Conservation (phyloP, 2,113 vertebrate species). For the Protomyctophum bolini region DNA sequence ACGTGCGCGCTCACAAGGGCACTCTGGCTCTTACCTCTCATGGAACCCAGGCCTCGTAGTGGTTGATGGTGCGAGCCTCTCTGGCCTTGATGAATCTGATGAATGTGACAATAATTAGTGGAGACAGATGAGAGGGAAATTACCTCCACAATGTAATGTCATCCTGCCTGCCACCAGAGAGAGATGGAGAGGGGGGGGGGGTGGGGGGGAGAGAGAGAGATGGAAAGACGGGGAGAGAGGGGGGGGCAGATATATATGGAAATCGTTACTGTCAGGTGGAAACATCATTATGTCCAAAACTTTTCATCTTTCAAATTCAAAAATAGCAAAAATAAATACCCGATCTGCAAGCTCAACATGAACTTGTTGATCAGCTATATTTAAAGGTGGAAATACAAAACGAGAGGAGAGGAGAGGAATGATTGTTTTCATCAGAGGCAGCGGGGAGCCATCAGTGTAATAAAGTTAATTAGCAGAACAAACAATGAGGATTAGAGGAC, state of each 20-base stretch:
- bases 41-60: constrained; percentile 85
- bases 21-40: constrained; percentile 16
- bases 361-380: too few relatives aligned
- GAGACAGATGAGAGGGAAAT: constrained; percentile 99
- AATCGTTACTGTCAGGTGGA: too few relatives aligned
- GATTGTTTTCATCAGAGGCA: constrained; percentile 99
- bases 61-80: constrained; percentile 98
- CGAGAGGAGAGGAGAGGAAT: constrained; percentile 65
- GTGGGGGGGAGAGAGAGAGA: constrained; percentile 32
- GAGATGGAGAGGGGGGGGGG: constrained; percentile 60
- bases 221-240: constrained; percentile 57
- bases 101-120: constrained; percentile 99
- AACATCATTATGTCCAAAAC: too few relatives aligned
- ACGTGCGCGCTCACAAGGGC: neutral
- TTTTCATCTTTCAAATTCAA: too few relatives aligned
- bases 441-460: constrained; percentile 99
- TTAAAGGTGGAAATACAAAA: too few relatives aligned
- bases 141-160: constrained; percentile 98
- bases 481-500: constrained; percentile 81
- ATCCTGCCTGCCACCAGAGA: constrained; percentile 84
- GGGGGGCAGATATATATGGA: constrained; percentile 16
- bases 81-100: constrained; percentile 99
- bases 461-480: constrained; percentile 99
- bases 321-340: too few relatives aligned
- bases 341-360: too few relatives aligned